These are phyloP conservation scores for Oreochromis mossambicus DNA, from an alignment of 2,797 vertebrate species.

Conservation along the genomic window DNA sequence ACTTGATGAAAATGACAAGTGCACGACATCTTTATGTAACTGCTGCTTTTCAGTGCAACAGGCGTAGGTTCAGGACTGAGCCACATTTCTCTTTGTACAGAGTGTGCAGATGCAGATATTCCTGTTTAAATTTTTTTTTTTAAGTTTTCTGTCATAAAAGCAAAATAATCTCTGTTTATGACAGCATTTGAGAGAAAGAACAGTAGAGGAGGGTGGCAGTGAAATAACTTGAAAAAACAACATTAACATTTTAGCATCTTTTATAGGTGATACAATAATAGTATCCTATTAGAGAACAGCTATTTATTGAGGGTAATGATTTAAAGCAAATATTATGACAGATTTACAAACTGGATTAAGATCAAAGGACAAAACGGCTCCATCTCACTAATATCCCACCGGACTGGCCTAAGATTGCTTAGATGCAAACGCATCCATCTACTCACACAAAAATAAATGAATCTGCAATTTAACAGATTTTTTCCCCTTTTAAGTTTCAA, in stretches of 20 bases:
- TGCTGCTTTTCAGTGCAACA: neutral
- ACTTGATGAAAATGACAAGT: neutral
- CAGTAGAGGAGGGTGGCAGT: neutral
- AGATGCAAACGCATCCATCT: neutral
- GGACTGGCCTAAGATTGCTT: neutral
- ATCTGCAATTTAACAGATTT: neutral
- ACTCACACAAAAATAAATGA: neutral
- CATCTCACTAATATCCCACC: neutral
- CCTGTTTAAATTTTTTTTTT: neutral
- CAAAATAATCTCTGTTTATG: neutral
- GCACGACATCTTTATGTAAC: neutral
- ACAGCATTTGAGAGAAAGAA: neutral
- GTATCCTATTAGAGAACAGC: neutral
- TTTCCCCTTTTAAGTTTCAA: neutral
- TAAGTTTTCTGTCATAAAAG: neutral
- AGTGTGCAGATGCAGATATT: neutral
- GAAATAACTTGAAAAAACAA: neutral
- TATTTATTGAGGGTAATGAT: neutral
- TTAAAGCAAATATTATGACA: neutral
- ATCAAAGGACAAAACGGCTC: neutral
- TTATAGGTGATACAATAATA: neutral
- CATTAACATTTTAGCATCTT: neutral
- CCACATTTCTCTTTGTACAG: neutral
- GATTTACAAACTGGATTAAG: neutral
- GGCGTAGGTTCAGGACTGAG: neutral